Evolutionary conservation across 2,797 vertebrate species (phyloP).

Genomic region (Steatocranus sp.): DNA sequence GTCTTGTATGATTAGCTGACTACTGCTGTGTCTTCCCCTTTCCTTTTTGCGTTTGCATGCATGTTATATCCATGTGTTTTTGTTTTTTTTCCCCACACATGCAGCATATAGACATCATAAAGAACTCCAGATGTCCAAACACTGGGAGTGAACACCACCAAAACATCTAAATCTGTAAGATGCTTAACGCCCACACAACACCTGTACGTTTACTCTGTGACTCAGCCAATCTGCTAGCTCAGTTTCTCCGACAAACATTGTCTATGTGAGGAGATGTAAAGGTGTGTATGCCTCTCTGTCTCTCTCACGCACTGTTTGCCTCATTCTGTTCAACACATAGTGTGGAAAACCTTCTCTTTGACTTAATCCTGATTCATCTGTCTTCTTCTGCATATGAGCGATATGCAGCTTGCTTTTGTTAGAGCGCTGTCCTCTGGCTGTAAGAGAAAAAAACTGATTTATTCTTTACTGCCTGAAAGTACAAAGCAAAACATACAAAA

Average conservation of each 20-base stretch:
- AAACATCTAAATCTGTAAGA: slow-evolving; percentile 36
- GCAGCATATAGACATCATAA: neutral
- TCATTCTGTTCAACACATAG: neutral
- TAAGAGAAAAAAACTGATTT: neutral
- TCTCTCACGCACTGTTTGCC: neutral
- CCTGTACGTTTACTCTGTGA: slow-evolving; percentile 17
- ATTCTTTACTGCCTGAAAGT: neutral
- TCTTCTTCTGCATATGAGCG: slow-evolving; percentile 26
- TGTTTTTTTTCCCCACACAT: accelerated
- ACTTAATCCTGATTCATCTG: slow-evolving; percentile 33
- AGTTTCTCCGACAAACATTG: neutral
- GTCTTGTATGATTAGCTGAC: neutral
- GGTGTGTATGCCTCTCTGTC: neutral
- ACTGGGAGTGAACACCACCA: slow-evolving; percentile 15
- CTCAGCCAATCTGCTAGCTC: slow-evolving; percentile 27
- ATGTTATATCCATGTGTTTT: neutral
- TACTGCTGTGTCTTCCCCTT: neutral
- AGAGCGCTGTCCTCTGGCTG: neutral
- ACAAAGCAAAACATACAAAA: slow-evolving; percentile 4
- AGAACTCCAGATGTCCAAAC: slow-evolving; percentile 35
- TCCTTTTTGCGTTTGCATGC: neutral
- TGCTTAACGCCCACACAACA: slow-evolving; percentile 30
- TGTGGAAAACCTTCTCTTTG: neutral
- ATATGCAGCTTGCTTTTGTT: slow-evolving; percentile 33
- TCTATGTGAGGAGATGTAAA: neutral